Base-by-base conservation (phyloP, 2,888 invertebrate genomes). In the Caenorhabditis zanzibari region DNA sequence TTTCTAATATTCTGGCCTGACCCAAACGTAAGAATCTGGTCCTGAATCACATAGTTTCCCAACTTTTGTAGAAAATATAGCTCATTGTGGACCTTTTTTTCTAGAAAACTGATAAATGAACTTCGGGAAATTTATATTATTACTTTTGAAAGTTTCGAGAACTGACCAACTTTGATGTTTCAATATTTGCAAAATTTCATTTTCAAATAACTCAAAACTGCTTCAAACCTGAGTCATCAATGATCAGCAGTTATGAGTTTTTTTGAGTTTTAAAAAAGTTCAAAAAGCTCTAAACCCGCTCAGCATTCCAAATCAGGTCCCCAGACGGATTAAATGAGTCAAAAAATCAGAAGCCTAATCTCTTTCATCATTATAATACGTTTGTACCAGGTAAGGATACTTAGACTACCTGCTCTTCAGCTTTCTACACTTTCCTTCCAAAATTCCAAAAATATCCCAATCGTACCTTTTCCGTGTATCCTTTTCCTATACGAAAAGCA, bases 331-430 rank as follows among this genome's bases (percentile, higher is more conserved):
- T 19, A 58, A 16, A 6, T 10, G 1, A 35, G 2, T 58, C 58
- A n/a, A 58, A 32, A 14, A 32, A 14, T 54, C 54, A 54, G 54
- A 54, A 54, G n/a, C 22, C 54, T 54, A 54, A 54, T 54, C 54
- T 54, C 26, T 49, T n/a, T 49, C 49, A 19, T n/a, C 14, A 22
- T 19, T 49, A 19, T 49, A 19, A 19, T 12, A 38, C 12, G 5
- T 12, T 38, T 12, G 10, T 10, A 12, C 38, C 38, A 12, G 6
- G 5, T 19, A 47, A 19, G 19, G 19, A 47, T 47, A 10, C 7
- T 32, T 1, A 14, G 44, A 47, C 2, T 47, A 47, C 5, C 12
- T 19, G 19, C 5, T 7, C 6, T n/a, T 7, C 19, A 9, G 19
- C 19, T 47, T 19, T 54, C 24, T n/a, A n/a, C n/a, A n/a, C 3